Percentiles rank a stretch among this genome's conserved stretches.
phyloP scores from a whole-genome alignment of 2,113 vertebrate genomes.

The Aspidoscelis tigris region DNA sequence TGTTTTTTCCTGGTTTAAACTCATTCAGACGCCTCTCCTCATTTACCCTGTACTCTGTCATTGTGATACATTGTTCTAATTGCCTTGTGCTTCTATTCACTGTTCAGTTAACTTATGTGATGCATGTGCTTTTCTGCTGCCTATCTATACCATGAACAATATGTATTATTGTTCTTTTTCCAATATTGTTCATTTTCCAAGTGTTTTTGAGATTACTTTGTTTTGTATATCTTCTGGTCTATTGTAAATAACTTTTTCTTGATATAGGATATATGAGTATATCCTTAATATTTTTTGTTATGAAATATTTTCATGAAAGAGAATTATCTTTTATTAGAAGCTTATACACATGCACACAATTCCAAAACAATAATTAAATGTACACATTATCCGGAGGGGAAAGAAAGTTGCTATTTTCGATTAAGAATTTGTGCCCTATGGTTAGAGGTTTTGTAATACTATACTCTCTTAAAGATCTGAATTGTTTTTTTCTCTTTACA shows the following conservation, averaged over 20 bases:
- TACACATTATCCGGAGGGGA: too few species aligned
- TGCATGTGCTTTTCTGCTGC: background rate
- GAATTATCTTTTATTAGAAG: too few species aligned
- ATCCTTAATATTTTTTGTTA: too few species aligned
- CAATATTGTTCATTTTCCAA: background rate
- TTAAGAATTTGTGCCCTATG: too few species aligned
- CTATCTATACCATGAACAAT: background rate
- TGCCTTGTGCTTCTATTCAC: background rate
- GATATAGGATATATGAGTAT: too few species aligned
- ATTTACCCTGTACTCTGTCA: background rate
- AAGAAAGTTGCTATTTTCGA: too few species aligned
- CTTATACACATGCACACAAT: too few species aligned
- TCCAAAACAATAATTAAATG: too few species aligned
- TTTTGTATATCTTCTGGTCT: background rate
- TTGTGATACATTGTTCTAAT: background rate
- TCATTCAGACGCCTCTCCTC: background rate
- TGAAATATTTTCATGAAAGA: too few species aligned
- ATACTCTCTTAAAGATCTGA: too few species aligned
- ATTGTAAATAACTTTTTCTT: background rate
- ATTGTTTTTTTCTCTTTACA: too few species aligned
- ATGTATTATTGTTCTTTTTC: background rate
- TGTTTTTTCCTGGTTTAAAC: background rate
- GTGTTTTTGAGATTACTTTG: background rate
- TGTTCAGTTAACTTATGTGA: background rate
- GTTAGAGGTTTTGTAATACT: too few species aligned